Evolutionary conservation across 2,888 invertebrate genomes (phyloP), one percentile per base, ranked within the genome.

Genomic region (Nebria salina): DNA sequence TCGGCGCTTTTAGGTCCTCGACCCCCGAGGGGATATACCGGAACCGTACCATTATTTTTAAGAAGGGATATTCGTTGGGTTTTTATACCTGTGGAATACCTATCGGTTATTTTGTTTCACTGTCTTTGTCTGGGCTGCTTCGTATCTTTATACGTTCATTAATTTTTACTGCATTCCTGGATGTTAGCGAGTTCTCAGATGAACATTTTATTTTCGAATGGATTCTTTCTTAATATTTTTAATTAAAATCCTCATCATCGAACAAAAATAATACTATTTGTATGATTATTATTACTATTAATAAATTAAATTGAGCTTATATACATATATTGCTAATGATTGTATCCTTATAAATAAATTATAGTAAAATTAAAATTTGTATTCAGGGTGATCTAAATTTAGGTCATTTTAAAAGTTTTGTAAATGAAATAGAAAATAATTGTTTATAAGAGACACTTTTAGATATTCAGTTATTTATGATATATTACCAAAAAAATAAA

Each of bases 1-100:
- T n/a, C 75, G 64, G 20, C 54, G 26, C 34, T 25, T 70, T 70
- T 70, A 70, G 70, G 70, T 11, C 25, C 26, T 25, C 70, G 70
- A 34, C 26, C 70, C 70, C 25, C 25, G 8, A 25, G 25, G 15
- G 34, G 70, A 15, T n/a, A 34, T 26, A 70, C 70, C 70, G 70
- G 20, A 70, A 70, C 70, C 70, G 25, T 70, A 70, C 20, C 70
- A 70, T 70, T 13, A 54, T 54, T 54, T 54, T 54, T 54, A 54
- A 54, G 54, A 54, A 54, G 54, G 54, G 54, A 2, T 34, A 34
- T 4, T 5, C 2, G 13, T 54, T 54, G 54, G 54, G 13, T 54
- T 54, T 54, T 34, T 34, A 34, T 54, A 54, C 54, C 54, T 54
- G 54, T 54, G 13, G 54, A 54, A 54, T 54, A 54, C 54, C 54